Evolutionary conservation across 1,140 invertebrate species (phyloP).

Genomic region (Drosophila sucinea): DNA sequence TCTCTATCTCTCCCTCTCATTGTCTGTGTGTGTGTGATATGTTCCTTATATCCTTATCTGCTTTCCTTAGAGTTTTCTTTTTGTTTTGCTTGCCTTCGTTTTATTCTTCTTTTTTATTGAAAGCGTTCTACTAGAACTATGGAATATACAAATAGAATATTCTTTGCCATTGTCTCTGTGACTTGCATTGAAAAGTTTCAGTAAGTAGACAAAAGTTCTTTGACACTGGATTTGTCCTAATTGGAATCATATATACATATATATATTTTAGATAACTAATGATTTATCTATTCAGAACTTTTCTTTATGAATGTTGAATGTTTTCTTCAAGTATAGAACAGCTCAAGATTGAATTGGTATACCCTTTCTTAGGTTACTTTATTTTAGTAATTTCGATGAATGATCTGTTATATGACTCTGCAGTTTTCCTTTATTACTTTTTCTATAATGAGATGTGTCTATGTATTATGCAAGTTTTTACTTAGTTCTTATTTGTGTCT

Average conservation of each 20-base stretch:
- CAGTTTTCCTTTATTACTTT: no score
- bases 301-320: no score
- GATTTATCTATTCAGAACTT: no score
- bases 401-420: no score
- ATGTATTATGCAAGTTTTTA: no score
- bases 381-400: no score
- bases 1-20: not conserved
- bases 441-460: no score
- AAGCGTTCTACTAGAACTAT: conserved; percentile 35
- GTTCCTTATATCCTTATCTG: conserved; percentile 10
- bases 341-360: no score
- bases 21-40: conserved; percentile 24
- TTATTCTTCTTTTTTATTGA: conserved; percentile 66
- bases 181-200: not conserved
- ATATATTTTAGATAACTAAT: not conserved
- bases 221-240: not conserved
- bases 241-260: not conserved
- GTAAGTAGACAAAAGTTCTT: not conserved
- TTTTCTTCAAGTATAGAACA: no score
- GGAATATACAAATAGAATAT: not conserved
- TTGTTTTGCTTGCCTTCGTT: conserved; percentile 30
- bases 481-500: no score
- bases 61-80: conserved; percentile 17
- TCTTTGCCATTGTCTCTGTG: not conserved
- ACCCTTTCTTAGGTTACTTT: no score